phyloP scores from a whole-genome alignment of 2,113 vertebrate species.

The Spermophilus dauricus region DNA sequence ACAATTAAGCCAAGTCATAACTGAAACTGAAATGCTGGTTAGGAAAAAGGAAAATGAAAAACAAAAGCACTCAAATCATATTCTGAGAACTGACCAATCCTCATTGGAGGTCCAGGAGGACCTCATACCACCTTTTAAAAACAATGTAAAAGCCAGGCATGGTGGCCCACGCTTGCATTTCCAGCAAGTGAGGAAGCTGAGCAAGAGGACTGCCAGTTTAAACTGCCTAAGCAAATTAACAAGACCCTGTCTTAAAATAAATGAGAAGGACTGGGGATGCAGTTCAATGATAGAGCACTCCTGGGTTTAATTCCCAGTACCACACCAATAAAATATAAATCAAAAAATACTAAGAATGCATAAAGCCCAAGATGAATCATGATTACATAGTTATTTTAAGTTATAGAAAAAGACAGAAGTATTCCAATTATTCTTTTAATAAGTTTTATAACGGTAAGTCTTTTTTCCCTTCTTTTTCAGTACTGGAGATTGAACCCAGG shows the following conservation, averaged over 20 bases:
- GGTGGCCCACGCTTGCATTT: not conserved
- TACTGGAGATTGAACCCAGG: not conserved
- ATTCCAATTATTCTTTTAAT: conserved; percentile 15
- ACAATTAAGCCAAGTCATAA: conserved; percentile 13
- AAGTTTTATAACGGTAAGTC: not conserved
- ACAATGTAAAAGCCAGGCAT: not conserved
- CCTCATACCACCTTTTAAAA: not conserved
- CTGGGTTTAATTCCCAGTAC: too few relatives aligned
- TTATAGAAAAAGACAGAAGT: not conserved
- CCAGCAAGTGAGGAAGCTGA: not conserved
- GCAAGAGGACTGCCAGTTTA: not conserved
- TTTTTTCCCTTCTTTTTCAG: too few relatives aligned
- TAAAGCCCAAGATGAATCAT: not conserved
- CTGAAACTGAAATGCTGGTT: not conserved
- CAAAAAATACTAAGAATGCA: not conserved
- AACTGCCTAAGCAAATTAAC: not conserved
- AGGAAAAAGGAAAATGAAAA: not conserved
- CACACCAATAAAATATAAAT: not conserved
- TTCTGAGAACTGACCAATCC: conserved; percentile 1
- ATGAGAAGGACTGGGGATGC: too few relatives aligned
- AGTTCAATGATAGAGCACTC: too few relatives aligned
- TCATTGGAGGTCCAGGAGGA: not conserved
- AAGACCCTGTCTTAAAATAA: not conserved
- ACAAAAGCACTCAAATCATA: not conserved
- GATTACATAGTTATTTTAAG: not conserved